These are phyloP conservation scores for Axis porcinus DNA, from an alignment of 2,113 vertebrate species.

Conservation along the genomic window DNA sequence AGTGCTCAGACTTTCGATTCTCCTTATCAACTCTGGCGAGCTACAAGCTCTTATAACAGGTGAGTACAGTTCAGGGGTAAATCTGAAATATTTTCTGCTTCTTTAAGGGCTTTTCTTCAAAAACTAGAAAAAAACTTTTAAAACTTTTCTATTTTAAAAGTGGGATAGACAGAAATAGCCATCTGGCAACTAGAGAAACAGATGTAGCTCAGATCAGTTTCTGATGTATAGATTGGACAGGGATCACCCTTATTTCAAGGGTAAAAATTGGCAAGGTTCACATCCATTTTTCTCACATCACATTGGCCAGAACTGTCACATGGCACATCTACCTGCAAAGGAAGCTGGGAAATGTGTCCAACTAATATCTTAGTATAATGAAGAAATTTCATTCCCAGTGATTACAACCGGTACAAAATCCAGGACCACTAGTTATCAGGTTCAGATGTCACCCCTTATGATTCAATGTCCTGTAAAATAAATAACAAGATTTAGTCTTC, in stretches of 20 bases:
- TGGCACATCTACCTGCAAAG: background rate
- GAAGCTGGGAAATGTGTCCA: background rate
- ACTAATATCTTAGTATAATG: background rate
- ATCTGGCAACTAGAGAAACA: background rate
- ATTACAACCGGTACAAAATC: background rate
- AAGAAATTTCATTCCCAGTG: background rate
- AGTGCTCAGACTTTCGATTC: constrained; percentile 97
- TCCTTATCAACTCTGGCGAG: constrained; percentile 96
- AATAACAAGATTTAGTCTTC: background rate
- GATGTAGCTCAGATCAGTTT: background rate
- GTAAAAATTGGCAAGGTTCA: background rate
- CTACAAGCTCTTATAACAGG: constrained; percentile 98
- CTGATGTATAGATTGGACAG: background rate
- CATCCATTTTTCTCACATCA: background rate
- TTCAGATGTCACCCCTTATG: background rate
- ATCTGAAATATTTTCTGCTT: background rate
- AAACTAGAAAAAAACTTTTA: background rate
- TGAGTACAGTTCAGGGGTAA: constrained; percentile 35
- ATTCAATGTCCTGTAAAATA: background rate
- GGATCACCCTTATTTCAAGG: background rate
- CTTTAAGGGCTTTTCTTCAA: background rate
- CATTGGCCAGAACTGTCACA: background rate
- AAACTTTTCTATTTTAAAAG: background rate
- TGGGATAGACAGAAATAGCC: background rate
- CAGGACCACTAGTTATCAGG: background rate